A percentile compares a stretch with the other conserved stretches of the same genome.
Conservation (phyloP, 2,113 vertebrate species). For the Oxyura jamaicensis region DNA sequence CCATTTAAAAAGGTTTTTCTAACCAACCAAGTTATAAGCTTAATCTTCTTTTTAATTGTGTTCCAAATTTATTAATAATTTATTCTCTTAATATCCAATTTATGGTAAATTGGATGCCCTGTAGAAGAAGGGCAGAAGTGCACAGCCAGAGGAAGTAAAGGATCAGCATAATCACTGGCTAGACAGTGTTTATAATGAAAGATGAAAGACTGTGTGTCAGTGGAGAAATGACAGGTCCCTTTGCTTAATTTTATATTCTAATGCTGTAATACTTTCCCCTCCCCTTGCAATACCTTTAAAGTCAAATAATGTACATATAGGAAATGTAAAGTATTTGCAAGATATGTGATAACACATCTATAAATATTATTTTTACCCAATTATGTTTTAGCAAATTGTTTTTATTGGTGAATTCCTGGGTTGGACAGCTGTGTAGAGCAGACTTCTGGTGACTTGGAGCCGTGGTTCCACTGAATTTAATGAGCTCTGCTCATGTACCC, state of each 20-base stretch:
- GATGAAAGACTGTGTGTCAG: background rate
- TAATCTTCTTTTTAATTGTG: background rate
- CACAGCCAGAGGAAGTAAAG: background rate
- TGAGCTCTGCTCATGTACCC: background rate
- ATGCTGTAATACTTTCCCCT: background rate
- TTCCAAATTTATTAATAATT: slow-evolving; percentile 5
- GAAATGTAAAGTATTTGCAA: background rate
- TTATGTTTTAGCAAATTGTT: background rate
- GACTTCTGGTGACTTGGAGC: background rate
- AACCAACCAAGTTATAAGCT: background rate
- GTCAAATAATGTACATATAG: background rate
- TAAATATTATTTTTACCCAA: background rate
- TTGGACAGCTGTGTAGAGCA: background rate
- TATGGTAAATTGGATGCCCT: background rate
- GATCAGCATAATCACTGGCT: background rate
- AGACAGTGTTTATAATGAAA: background rate
- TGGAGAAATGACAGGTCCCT: background rate
- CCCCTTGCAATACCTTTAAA: background rate
- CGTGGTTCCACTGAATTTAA: background rate
- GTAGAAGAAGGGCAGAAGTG: background rate
- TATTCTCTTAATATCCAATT: slow-evolving; percentile 4
- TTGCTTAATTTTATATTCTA: background rate
- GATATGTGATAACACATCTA: background rate
- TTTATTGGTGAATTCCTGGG: background rate
- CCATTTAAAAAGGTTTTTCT: background rate